Base-by-base conservation (phyloP, 2,888 invertebrate genomes). In the Agrotis puta region DNA sequence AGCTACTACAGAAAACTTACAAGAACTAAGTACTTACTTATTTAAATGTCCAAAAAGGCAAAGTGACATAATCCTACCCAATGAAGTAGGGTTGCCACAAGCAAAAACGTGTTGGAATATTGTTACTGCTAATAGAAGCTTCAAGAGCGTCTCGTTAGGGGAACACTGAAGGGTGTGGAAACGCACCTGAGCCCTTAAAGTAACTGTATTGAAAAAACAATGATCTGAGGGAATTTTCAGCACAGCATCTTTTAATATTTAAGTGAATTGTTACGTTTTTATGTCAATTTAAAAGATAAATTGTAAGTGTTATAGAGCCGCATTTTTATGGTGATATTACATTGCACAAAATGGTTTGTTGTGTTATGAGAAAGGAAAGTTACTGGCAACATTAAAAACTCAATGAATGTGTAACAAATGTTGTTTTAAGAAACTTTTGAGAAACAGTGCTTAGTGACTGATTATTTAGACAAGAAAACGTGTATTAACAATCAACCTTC, bases 121-220 rank as follows among this genome's bases (percentile, higher is more conserved):
- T 88, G 89, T 90, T 89, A 88, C 86, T 87, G 86, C 85, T 88
- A 89, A 89, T 89, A 87, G 82, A 81, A 67, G 77, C 71, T 70
- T 59, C 64, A 62, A 77, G 81, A 70, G 58, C 68, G 57, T 22
- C 75, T 81, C 76, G 79, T 83, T 83, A 77, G 70, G 64, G 70
- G 74, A 70, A 62, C 39, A 70, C 72, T 81, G 75, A 74, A 74
- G 69, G 71, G 68, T 67, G 70, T 56, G 51, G 54, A 62, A 65
- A 51, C 80, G 59, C 79, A 86, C 83, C 81, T 81, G 84, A 66
- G 81, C 59, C 66, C 65, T 57, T 58, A 75, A 80, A 77, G 82
- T 74, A 62, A 65, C 58, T 80, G 63, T 81, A 73, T 71, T 82
- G 82, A 72, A 73, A 72, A 82, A 82, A 82, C 81, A 82, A 83